Base-by-base conservation (phyloP, 2,888 invertebrate genomes). In the Cantharis rustica region DNA sequence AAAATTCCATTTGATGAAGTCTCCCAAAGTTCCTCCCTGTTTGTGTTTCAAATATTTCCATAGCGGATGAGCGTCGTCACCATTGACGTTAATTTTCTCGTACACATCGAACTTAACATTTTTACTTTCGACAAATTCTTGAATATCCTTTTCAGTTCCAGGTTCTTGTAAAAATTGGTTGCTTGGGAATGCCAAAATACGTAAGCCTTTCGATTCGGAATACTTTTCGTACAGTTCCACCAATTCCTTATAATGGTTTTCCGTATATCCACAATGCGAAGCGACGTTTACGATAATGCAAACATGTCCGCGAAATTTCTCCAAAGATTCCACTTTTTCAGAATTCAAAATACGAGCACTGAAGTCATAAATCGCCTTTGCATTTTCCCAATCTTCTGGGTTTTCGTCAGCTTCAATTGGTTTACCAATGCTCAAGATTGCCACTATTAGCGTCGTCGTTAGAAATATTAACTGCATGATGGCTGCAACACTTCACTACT, bases 211-310 rank as follows among this genome's bases (percentile, higher is more conserved):
- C 78, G 91, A 90, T 84, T 94, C 94, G 69, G 90, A 91, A 87
- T 94, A 94, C 84, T 94, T 91, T 76, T 94, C 93, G 86, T 93
- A 92, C 78, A 96, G 87, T 83, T 93, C 92, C 86, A 94, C 94
- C 75, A 96, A 89, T 88, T 96, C 94, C 81, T 93, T 94, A 89
- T 96, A 97, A 89, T 96, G 95, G 79, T 92, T 93, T 75, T 93
- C 91, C 0, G 96, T 96, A 73, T 94, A 90, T 23, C 96, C 96
- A 88, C 96, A 96, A 86, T 96, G 93, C 1, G 95, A 95, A 10
- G 97, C 97, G n/a, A 96, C 96, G 87, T 97, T 97, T 20, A 96
- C 95, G 80, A 97, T 93, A 71, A 97, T 89, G 80, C 93, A 92
- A 69, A 96, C 95, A 88, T 96, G 93, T 72, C 93, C 96, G 86